Percentiles rank a stretch among this genome's conserved stretches.
phyloP scores from a whole-genome alignment of 2,888 invertebrate species.

The Glaucopsyche alexis region DNA sequence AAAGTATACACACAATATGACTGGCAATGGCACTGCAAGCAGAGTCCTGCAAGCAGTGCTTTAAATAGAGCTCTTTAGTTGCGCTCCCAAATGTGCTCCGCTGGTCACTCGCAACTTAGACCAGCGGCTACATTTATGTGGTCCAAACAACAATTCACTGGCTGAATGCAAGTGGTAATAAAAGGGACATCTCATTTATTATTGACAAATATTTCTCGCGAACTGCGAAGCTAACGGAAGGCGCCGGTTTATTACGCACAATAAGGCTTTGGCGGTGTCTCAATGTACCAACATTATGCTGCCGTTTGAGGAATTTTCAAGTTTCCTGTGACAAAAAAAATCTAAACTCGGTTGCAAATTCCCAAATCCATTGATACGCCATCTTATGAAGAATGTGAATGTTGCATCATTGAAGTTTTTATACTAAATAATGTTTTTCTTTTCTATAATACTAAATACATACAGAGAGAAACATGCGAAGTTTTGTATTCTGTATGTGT shows the following conservation, averaged over 20 bases:
- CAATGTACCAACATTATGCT: neutral
- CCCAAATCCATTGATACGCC: neutral
- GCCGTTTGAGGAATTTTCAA: constrained; percentile 26
- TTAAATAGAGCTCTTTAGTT: too few species aligned
- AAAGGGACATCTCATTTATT: constrained; percentile 78
- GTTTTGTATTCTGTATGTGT: too few species aligned
- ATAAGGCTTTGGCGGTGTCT: constrained; percentile 57
- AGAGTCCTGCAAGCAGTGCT: too few species aligned
- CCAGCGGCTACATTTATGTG: constrained; percentile 57
- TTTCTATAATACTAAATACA: too few species aligned
- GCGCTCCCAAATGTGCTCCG: neutral
- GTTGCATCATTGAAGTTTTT: neutral
- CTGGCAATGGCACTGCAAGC: too few species aligned
- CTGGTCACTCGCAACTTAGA: constrained; percentile 31
- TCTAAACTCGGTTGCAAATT: neutral
- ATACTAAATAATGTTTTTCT: neutral
- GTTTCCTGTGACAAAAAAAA: neutral
- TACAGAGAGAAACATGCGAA: too few species aligned
- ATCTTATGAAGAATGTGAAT: neutral
- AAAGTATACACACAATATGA: too few species aligned
- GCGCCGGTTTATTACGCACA: constrained; percentile 67
- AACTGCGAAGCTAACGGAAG: constrained; percentile 65
- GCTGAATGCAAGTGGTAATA: constrained; percentile 67
- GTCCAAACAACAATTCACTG: constrained; percentile 56
- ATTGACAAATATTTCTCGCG: constrained; percentile 78